Percentiles rank a stretch among this genome's conserved stretches.
Conservation (phyloP, 2,888 invertebrate genomes). For the Hofmannophila pseudospretella region DNA sequence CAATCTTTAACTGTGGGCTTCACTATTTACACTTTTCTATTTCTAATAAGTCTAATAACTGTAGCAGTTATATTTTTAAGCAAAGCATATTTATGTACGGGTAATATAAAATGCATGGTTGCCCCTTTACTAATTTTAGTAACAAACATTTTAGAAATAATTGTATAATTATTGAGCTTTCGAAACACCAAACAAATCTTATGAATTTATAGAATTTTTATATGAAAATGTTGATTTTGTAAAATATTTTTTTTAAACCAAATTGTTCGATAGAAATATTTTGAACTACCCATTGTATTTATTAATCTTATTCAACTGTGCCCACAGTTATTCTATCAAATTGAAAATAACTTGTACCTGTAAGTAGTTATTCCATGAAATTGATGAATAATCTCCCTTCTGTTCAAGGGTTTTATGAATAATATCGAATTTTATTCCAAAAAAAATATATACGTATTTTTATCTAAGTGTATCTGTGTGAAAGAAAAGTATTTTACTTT, state of each 20-base stretch:
- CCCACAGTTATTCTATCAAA: conserved; percentile 39
- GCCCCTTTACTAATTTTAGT: conserved; percentile 1
- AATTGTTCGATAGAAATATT: neutral
- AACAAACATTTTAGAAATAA: conserved; percentile 1
- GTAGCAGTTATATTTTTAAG: neutral
- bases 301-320: conserved; percentile 12
- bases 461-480: conserved; percentile 65
- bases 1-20: conserved; percentile 5
- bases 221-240: conserved; percentile 13
- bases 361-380: conserved; percentile 37
- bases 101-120: neutral
- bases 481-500: conserved; percentile 57
- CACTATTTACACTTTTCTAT: conserved; percentile 2
- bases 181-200: conserved; percentile 62
- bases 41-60: neutral
- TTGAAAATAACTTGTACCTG: conserved; percentile 21
- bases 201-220: conserved; percentile 57
- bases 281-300: neutral
- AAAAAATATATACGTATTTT: conserved; percentile 65
- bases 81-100: neutral
- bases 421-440: conserved; percentile 65
- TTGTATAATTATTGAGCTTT: conserved; percentile 41
- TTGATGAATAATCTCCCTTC: conserved; percentile 25
- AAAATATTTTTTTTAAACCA: conserved; percentile 9
- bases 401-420: conserved; percentile 32